Evolutionary conservation across 2,888 invertebrate species (phyloP), one percentile per base, ranked within the genome.

Genomic region (Trachelus stipa): DNA sequence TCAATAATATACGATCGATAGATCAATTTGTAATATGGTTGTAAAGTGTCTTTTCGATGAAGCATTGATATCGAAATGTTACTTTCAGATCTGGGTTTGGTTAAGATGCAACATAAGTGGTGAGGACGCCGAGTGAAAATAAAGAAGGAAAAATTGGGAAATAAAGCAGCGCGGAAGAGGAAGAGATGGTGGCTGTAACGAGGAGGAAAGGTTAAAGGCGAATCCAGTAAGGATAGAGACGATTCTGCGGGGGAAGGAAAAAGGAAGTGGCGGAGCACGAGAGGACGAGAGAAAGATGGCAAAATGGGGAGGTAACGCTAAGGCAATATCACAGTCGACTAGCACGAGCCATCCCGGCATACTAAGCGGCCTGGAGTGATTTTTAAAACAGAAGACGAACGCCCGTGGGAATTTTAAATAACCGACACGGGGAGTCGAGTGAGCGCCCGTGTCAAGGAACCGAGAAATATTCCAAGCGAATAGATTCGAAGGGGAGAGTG

Each of bases 311-410:
- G 78, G 75, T 79, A 85, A 85, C 83, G 83, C 78, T 80, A 79
- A 87, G 85, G 90, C 88, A 90, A 89, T 90, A 90, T 90, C 88
- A 88, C 90, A 88, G 89, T 89, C 87, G 88, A 90, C 88, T 88
- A 87, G 86, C 87, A 81, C 85, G 84, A 85, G 84, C 83, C 84
- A 81, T 82, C 82, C 80, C 84, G 84, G 89, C 88, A 89, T 90
- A 89, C 89, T 87, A 89, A 89, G 86, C 85, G 86, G 77, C 83
- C 75, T 74, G 83, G 85, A 86, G 88, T 87, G 89, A 90, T 89
- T 89, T 89, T 88, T 87, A 87, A 89, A 89, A 89, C 86, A 88
- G 87, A 87, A 83, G 85, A 85, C 83, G 85, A 84, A 77, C 81
- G 85, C 85, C 83, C 83, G 81, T 83, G 84, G 86, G 89, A 89